Evolutionary conservation across 2,113 vertebrate genomes (phyloP), one percentile per base, ranked within the genome.

Genomic region (Anoplopoma fimbria): DNA sequence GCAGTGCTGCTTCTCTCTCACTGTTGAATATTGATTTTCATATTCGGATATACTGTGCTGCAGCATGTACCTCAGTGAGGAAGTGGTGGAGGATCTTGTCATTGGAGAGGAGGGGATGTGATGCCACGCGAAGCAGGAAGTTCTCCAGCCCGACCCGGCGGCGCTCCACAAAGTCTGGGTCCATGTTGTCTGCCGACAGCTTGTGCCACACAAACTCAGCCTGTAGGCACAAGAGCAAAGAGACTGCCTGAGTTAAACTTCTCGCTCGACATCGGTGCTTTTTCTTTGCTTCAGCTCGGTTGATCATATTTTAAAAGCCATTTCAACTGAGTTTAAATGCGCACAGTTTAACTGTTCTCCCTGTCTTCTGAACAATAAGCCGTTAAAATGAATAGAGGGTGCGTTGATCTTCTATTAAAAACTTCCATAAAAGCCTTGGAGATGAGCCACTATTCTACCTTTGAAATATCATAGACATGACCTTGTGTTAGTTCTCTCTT

Each of bases 151-250:
- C 97, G 0, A 98, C 96, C 77, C 98, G 94, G 72, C 98, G 95
- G 65, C 98, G 95, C 91, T 99, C 98, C 91, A 99, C 98, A 87
- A 99, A 99, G 90, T 99, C 98, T 1, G 98, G 98, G 90, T 99
- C 97, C 98, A 99, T 98, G 78, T 99, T 99, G 93, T 99, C 98
- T 57, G 98, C 97, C 0, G 98, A 97, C 6, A 99, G 94, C 90
- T 99, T 99, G 93, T 99, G 98, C 98, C 98, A 99, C 87, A 99
- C 97, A 76, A 99, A 99, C 93, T 99, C 98, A 80, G 98, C 98
- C 98, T 99, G 88, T 25, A 47, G 0, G 23, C 4, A 55, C 19
- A 8, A 60, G 38, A 40, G 60, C 27, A 51, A 12, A 34, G 0
- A 69, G 6, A 67, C 49, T 0, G 9, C 4, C 34, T 31, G 19